Evolutionary conservation across 2,113 vertebrate species (phyloP).

Genomic region (Motacilla alba): DNA sequence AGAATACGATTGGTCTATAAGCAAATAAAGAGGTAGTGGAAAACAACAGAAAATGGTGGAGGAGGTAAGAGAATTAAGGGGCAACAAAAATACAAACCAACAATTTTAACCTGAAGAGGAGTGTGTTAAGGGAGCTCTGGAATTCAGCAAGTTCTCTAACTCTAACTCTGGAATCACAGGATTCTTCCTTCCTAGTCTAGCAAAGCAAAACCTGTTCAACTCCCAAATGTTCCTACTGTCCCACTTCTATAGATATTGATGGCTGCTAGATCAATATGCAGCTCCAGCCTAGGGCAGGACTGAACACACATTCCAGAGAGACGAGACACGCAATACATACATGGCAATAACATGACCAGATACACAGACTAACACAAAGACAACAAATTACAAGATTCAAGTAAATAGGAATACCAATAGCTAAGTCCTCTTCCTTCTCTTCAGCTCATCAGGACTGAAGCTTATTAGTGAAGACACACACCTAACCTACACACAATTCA

Average conservation of each 20-base stretch:
- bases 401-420: not conserved
- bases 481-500: not conserved
- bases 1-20: not conserved
- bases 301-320: not conserved
- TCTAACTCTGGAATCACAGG: not conserved
- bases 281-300: not conserved
- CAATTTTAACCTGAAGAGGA: not conserved
- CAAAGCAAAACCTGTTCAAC: not conserved
- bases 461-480: not conserved
- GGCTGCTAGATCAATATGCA: not conserved
- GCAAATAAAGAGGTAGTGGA: not conserved
- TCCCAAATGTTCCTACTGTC: not conserved
- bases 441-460: not conserved
- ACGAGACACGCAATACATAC: not conserved
- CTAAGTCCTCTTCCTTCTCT: not conserved
- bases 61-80: not conserved
- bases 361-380: not conserved
- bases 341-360: not conserved
- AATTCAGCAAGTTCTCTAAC: not conserved
- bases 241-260: not conserved
- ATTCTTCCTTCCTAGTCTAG: not conserved
- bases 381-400: not conserved
- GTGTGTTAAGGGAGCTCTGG: not conserved
- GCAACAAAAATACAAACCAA: not conserved
- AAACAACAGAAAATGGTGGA: not conserved